Evolutionary conservation across 2,113 vertebrate genomes (phyloP).

Genomic region (Mesembrinibis cayennensis): DNA sequence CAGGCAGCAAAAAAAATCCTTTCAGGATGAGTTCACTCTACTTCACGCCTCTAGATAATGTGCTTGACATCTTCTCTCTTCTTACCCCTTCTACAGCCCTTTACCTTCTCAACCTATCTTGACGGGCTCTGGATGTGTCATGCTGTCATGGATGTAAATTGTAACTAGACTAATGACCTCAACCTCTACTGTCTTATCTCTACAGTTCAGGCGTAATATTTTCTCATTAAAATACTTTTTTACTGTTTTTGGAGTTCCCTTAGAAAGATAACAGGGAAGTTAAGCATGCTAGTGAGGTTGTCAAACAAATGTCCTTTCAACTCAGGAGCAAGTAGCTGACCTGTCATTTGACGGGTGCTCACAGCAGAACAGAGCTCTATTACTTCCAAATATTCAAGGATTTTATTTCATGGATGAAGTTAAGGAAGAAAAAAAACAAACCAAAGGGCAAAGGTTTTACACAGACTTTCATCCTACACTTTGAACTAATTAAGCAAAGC

Average conservation of each 20-base stretch:
- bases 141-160: background rate
- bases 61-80: background rate
- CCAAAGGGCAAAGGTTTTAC: background rate
- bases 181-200: background rate
- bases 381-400: background rate
- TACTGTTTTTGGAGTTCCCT: background rate
- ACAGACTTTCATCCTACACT: background rate
- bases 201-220: background rate
- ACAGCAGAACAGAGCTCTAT: background rate
- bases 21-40: background rate
- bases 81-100: background rate
- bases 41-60: background rate
- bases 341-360: background rate
- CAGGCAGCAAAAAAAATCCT: background rate
- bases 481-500: background rate
- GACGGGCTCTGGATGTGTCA: background rate
- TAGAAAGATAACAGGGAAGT: background rate
- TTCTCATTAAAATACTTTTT: background rate
- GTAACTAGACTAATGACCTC: background rate
- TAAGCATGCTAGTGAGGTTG: background rate
- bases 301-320: background rate
- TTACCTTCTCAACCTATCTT: background rate
- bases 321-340: background rate
- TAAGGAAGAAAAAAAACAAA: background rate
- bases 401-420: background rate